Percentiles rank a stretch among this genome's conserved stretches.
Conservation (phyloP, 2,797 vertebrate species). For the Yasuhikotakia modesta region DNA sequence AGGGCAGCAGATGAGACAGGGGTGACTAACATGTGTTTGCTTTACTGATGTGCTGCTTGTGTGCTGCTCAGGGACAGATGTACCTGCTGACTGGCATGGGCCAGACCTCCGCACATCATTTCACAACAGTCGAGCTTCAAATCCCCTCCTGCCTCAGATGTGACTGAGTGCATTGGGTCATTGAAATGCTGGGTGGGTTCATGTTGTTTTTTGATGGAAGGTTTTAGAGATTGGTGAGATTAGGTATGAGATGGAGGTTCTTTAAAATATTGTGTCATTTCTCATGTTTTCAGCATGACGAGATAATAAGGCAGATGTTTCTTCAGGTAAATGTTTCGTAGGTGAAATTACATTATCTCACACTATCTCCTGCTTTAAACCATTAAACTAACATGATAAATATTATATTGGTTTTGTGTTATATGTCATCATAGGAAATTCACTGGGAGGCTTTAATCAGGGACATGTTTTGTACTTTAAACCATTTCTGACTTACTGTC, state of each 20-base stretch:
- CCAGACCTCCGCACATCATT: background rate
- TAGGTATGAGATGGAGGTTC: background rate
- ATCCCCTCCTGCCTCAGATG: conserved; percentile 3
- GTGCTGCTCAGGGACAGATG: background rate
- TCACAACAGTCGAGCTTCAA: background rate
- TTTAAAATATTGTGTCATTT: too few relatives aligned
- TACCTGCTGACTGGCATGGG: conserved; percentile 22
- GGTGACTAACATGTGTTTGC: conserved; percentile 36
- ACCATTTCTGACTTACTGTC: background rate
- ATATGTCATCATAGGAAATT: too few relatives aligned
- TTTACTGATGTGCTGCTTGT: conserved; percentile 45
- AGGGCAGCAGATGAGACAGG: conserved; percentile 31
- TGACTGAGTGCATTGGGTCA: conserved; percentile 19
- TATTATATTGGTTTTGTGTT: too few relatives aligned
- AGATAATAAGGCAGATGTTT: too few relatives aligned
- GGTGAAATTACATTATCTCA: too few relatives aligned
- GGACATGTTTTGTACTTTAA: background rate
- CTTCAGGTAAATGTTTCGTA: too few relatives aligned
- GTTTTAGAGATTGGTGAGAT: background rate
- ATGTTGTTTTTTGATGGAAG: background rate
- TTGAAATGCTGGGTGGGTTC: conserved; percentile 24
- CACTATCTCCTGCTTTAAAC: too few relatives aligned
- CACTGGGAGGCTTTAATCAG: too few relatives aligned
- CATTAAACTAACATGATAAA: too few relatives aligned
- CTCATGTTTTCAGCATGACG: background rate